A percentile compares a stretch with the other conserved stretches of the same genome.
Evolutionary conservation across 2,797 vertebrate species (phyloP).

Genomic region (Mormyrus hasselquistii): DNA sequence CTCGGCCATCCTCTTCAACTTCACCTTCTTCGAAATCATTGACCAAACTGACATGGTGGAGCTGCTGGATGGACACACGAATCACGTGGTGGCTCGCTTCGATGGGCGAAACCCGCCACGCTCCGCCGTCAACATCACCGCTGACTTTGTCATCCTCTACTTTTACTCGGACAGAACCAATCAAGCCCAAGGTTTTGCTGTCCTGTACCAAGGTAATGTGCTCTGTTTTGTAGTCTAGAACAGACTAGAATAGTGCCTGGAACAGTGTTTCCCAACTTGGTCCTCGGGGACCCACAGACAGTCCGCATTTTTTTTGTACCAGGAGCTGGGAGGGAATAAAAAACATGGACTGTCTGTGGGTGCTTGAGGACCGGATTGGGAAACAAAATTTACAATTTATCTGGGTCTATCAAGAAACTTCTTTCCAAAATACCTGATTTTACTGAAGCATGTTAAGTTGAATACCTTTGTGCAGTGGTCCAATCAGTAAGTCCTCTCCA

Average conservation of each 20-base stretch:
- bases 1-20: slow-evolving; percentile 78
- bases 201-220: slow-evolving; percentile 80
- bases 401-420: neutral
- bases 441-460: neutral
- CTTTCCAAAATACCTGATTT: neutral
- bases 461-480: neutral
- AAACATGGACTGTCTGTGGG: neutral
- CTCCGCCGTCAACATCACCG: slow-evolving; percentile 74
- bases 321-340: neutral
- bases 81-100: slow-evolving; percentile 78
- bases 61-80: slow-evolving; percentile 81
- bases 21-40: slow-evolving; percentile 88
- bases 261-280: neutral
- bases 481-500: neutral
- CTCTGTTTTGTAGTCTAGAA: too few species aligned
- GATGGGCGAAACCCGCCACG: slow-evolving; percentile 76
- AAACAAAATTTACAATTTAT: neutral
- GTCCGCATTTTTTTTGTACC: neutral
- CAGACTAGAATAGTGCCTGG: neutral
- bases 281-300: neutral
- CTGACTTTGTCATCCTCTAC: slow-evolving; percentile 86
- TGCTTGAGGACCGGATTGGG: neutral
- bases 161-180: slow-evolving; percentile 93
- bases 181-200: slow-evolving; percentile 86
- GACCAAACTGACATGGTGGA: slow-evolving; percentile 94